Evolutionary conservation across 2,888 invertebrate genomes (phyloP).

Genomic region (Parelbella ahira): DNA sequence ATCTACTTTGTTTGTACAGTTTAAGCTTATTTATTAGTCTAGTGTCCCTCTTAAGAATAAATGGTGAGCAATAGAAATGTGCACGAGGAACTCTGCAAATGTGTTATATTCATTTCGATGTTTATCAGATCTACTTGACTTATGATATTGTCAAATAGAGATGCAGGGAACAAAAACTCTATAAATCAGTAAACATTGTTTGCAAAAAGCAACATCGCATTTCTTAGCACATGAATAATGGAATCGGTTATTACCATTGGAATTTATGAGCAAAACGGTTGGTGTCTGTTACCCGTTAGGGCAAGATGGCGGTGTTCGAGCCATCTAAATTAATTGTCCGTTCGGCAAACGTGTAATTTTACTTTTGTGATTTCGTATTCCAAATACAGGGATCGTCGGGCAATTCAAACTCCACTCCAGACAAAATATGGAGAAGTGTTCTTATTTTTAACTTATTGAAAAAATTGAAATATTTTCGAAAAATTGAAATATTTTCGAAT

Average conservation of each 20-base stretch:
- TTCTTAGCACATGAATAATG: slow-evolving; percentile 18
- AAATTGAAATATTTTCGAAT: no score
- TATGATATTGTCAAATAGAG: no score
- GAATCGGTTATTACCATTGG: slow-evolving; percentile 23
- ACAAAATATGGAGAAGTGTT: slow-evolving; percentile 15
- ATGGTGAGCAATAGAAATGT: no score
- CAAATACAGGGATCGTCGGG: slow-evolving; percentile 25
- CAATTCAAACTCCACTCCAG: slow-evolving; percentile 1
- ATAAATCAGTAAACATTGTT: slow-evolving; percentile 6
- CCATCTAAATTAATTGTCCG: slow-evolving; percentile 32
- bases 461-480: no score
- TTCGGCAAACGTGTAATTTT: slow-evolving; percentile 27
- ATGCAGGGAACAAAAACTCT: no score
- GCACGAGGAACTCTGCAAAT: no score
- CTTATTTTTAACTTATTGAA: no score
- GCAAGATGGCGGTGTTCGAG: slow-evolving; percentile 27
- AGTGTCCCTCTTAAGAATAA: no score
- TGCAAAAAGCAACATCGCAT: slow-evolving; percentile 12
- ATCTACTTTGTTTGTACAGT: no score
- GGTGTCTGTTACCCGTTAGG: slow-evolving; percentile 15
- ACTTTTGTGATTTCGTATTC: slow-evolving; percentile 26
- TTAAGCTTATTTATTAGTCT: no score
- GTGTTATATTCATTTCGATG: no score
- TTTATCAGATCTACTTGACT: no score
- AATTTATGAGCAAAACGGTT: slow-evolving; percentile 25